phyloP scores from a whole-genome alignment of 2,113 vertebrate species.

The Tragelaphus imberbis region DNA sequence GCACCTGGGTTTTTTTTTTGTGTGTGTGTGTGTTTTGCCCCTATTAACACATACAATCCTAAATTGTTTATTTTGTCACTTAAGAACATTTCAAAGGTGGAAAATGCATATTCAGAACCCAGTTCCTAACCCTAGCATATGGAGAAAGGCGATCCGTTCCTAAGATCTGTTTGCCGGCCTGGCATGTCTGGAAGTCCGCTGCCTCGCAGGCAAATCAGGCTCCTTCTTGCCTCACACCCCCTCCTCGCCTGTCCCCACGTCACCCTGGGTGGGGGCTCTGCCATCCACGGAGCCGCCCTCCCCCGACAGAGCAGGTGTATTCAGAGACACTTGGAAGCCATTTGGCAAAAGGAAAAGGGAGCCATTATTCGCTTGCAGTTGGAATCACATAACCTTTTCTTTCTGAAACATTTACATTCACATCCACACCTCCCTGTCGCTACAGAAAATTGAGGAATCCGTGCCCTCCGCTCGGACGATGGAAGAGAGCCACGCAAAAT shows the following conservation, averaged over 20 bases:
- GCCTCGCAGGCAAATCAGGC: not conserved
- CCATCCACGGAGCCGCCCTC: not conserved
- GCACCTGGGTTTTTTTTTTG: no score
- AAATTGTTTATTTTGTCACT: not conserved
- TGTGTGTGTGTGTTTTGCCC: not conserved
- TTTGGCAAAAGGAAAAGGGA: conserved; percentile 57
- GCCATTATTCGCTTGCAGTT: conserved; percentile 40
- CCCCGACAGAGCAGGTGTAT: conserved; percentile 45
- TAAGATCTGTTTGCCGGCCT: not conserved
- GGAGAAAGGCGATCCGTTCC: not conserved
- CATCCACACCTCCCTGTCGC: conserved; percentile 43
- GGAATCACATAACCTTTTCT: conserved; percentile 63
- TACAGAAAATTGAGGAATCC: conserved; percentile 63
- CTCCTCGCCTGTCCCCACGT: not conserved
- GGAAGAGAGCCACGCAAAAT: conserved; percentile 43
- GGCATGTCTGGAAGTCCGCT: not conserved
- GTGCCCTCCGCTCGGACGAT: conserved; percentile 5
- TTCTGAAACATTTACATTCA: conserved; percentile 64
- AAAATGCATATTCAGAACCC: not conserved
- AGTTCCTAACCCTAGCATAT: not conserved
- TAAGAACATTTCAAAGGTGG: not conserved
- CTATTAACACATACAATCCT: not conserved
- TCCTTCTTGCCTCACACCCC: not conserved
- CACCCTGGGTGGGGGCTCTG: conserved; percentile 18
- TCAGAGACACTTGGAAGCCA: conserved; percentile 41